phyloP scores from a whole-genome alignment of 2,888 invertebrate species.

The Drosophila dives region DNA sequence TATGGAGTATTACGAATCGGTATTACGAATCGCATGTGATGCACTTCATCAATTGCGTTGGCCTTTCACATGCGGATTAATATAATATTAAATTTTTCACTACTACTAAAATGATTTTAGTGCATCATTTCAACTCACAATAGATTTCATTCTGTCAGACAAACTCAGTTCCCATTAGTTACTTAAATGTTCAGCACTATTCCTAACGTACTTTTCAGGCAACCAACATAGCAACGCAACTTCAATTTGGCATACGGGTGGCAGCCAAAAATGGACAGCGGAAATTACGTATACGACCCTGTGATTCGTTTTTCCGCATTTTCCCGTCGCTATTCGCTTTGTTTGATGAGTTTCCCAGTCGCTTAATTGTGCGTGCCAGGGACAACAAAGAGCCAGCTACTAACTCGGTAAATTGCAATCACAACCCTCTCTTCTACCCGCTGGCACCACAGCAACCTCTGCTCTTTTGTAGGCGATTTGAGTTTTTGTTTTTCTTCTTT shows the following conservation, averaged over 20 bases:
- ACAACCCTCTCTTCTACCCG: neutral
- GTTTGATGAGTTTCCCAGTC: constrained; percentile 51
- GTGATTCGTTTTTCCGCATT: constrained; percentile 13
- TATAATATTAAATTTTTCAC: constrained; percentile 30
- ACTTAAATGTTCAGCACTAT: neutral
- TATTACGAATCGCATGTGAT: constrained; percentile 17
- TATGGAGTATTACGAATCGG: constrained; percentile 3
- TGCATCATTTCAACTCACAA: neutral
- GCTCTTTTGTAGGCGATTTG: constrained; percentile 5
- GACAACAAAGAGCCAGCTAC: constrained; percentile 36
- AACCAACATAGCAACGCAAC: neutral
- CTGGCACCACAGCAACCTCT: constrained; percentile 11
- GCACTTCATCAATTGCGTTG: constrained; percentile 34
- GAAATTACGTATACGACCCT: constrained; percentile 34
- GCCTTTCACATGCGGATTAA: constrained; percentile 14
- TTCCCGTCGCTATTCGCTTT: constrained; percentile 21
- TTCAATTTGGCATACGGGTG: neutral
- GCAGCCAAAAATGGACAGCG: neutral
- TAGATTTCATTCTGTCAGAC: neutral
- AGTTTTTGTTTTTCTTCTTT: constrained; percentile 6
- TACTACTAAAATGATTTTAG: constrained; percentile 4
- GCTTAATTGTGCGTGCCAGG: constrained; percentile 65
- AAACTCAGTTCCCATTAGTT: neutral
- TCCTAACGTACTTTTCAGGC: too few species aligned
- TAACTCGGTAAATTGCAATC: constrained; percentile 16